A percentile compares a stretch with the other conserved stretches of the same genome.
phyloP scores from a whole-genome alignment of 1,140 invertebrate species.

The Daktulosphaira vitifoliae region DNA sequence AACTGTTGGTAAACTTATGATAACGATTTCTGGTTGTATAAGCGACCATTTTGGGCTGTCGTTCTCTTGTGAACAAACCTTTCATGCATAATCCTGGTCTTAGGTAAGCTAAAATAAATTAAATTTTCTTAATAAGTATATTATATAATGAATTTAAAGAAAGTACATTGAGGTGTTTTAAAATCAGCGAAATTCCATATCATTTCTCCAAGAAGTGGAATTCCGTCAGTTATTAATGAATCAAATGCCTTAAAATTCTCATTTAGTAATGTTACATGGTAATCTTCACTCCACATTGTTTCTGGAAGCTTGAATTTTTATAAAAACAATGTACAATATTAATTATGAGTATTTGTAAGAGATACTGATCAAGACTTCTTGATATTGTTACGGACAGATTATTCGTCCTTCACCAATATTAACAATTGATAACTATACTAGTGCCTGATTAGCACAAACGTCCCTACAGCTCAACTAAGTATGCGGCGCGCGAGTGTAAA shows the following conservation, averaged over 20 bases:
- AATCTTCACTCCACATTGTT: constrained; percentile 90
- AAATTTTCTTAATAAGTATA: background rate
- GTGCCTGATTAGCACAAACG: no score
- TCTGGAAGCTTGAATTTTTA: constrained; percentile 57
- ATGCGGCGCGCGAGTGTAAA: no score
- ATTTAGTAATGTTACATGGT: constrained; percentile 72
- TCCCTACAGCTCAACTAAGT: no score
- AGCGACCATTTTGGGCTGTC: constrained; percentile 79
- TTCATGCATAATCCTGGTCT: constrained; percentile 82
- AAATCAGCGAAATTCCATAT: constrained; percentile 96
- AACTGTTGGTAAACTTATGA: constrained; percentile 51
- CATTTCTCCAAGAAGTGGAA: constrained; percentile 89
- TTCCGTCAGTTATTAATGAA: constrained; percentile 52
- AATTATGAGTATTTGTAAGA: no score
- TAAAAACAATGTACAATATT: constrained; percentile 3
- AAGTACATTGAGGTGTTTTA: constrained; percentile 63
- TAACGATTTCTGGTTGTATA: constrained; percentile 69
- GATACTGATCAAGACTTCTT: no score
- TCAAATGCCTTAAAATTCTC: constrained; percentile 88
- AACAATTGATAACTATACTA: no score
- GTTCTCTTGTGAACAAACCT: constrained; percentile 75
- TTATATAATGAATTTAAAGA: no score
- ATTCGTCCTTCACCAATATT: no score
- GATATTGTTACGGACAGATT: no score
- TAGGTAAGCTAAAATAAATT: constrained; percentile 50